Percentiles rank a stretch among this genome's conserved stretches.
These are phyloP conservation scores for Periphyllus acericola DNA, from an alignment of 2,888 invertebrate genomes.

Conservation along the genomic window DNA sequence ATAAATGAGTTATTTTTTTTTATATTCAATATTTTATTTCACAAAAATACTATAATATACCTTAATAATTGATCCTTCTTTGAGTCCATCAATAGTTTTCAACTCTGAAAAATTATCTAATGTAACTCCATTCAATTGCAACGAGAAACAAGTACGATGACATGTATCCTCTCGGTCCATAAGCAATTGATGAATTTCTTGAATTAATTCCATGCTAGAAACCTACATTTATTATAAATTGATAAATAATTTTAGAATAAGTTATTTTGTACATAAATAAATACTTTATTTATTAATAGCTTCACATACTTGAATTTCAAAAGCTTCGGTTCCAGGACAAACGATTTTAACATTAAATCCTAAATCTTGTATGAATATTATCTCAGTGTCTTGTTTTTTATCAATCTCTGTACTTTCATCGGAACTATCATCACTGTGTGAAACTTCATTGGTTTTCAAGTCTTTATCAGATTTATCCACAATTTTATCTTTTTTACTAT, in stretches of 20 bases:
- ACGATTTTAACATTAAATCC: constrained; percentile 94
- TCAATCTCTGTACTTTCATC: constrained; percentile 64
- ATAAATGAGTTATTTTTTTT: neutral
- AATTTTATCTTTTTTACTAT: constrained; percentile 43
- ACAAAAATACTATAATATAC: constrained; percentile 69
- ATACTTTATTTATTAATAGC: too few relatives aligned
- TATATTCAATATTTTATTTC: neutral
- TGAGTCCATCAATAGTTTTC: constrained; percentile 93
- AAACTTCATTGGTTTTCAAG: constrained; percentile 11
- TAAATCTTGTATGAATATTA: constrained; percentile 89
- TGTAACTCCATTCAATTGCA: constrained; percentile 92
- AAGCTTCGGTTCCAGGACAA: constrained; percentile 89
- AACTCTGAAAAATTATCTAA: constrained; percentile 98
- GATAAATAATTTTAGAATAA: neutral
- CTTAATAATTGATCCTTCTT: constrained; percentile 93
- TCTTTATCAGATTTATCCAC: constrained; percentile 43
- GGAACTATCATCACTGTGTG: constrained; percentile 48
- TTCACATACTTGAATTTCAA: constrained; percentile 89
- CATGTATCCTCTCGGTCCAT: constrained; percentile 99
- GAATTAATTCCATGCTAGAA: constrained; percentile 95
- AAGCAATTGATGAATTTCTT: constrained; percentile 96
- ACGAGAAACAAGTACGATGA: constrained; percentile 96
- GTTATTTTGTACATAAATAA: neutral
- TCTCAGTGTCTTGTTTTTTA: constrained; percentile 74
- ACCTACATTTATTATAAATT: constrained; percentile 71